These are phyloP conservation scores for Sebastes glaucus DNA, from an alignment of 2,797 vertebrate genomes.

Conservation along the genomic window DNA sequence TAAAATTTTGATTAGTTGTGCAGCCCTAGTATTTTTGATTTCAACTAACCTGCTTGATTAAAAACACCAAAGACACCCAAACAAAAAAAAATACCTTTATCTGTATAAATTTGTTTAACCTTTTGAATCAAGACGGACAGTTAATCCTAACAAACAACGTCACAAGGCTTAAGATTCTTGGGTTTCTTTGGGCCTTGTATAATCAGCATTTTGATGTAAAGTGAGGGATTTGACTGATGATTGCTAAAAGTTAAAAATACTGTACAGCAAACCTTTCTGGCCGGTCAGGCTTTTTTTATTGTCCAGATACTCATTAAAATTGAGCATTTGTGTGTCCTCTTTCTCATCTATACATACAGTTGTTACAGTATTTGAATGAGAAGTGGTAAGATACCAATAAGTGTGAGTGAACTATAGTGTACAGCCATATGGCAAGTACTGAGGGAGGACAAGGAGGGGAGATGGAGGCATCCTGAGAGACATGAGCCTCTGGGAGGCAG, in stretches of 20 bases:
- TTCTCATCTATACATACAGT: background rate
- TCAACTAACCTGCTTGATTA: background rate
- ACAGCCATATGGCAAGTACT: background rate
- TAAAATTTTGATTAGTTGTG: no score
- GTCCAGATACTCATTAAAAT: background rate
- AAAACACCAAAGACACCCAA: background rate
- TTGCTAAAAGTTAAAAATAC: background rate
- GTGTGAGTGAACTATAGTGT: background rate
- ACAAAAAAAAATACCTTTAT: background rate
- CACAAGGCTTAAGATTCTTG: background rate
- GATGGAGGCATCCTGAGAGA: slow-evolving; percentile 20
- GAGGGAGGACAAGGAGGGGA: slow-evolving; percentile 13
- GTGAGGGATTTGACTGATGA: background rate
- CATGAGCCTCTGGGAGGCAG: slow-evolving; percentile 19
- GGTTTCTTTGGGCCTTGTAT: background rate
- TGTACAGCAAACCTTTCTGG: background rate
- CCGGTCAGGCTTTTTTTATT: background rate
- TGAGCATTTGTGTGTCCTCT: background rate
- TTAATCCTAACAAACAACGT: background rate
- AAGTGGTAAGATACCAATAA: background rate
- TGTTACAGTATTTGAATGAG: background rate
- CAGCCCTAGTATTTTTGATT: background rate
- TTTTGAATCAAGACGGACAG: background rate
- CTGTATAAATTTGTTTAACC: background rate
- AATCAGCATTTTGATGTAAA: background rate